phyloP scores from a whole-genome alignment of 2,113 vertebrate genomes.

The Macquaria ambigua region DNA sequence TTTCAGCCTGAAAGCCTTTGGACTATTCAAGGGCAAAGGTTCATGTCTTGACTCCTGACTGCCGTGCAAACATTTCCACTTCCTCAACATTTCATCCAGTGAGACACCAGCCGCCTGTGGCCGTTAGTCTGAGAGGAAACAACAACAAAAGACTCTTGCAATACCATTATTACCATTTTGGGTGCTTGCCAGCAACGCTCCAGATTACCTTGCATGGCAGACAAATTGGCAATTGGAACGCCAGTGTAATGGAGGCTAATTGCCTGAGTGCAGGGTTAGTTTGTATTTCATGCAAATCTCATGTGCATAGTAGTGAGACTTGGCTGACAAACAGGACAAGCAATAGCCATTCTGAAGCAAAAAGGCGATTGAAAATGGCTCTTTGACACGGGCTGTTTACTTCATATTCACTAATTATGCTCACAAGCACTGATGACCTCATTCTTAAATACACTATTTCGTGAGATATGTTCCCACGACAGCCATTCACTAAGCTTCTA shows the following conservation, averaged over 20 bases:
- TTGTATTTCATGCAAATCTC: constrained; percentile 82
- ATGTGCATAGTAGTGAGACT: constrained; percentile 68
- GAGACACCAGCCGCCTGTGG: constrained; percentile 65
- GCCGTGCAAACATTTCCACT: constrained; percentile 74
- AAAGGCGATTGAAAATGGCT: constrained; percentile 59
- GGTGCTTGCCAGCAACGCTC: constrained; percentile 80
- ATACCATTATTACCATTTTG: constrained; percentile 84
- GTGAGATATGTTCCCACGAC: constrained; percentile 27
- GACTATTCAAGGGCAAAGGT: constrained; percentile 62
- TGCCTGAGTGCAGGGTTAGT: constrained; percentile 84
- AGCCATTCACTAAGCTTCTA: constrained; percentile 5
- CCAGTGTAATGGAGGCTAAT: constrained; percentile 85
- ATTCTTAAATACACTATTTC: constrained; percentile 40
- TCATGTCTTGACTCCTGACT: constrained; percentile 63
- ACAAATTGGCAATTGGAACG: constrained; percentile 84
- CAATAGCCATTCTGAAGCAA: constrained; percentile 55
- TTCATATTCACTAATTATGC: constrained; percentile 59
- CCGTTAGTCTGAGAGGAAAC: constrained; percentile 77
- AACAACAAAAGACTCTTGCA: constrained; percentile 79
- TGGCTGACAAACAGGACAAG: constrained; percentile 69
- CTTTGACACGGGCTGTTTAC: constrained; percentile 62
- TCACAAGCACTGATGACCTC: constrained; percentile 62
- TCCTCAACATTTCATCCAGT: constrained; percentile 74
- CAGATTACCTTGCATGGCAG: constrained; percentile 82
- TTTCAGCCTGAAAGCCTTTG: constrained; percentile 17